Conservation (phyloP, 2,888 invertebrate species). For the Cephus rjabovi region DNA sequence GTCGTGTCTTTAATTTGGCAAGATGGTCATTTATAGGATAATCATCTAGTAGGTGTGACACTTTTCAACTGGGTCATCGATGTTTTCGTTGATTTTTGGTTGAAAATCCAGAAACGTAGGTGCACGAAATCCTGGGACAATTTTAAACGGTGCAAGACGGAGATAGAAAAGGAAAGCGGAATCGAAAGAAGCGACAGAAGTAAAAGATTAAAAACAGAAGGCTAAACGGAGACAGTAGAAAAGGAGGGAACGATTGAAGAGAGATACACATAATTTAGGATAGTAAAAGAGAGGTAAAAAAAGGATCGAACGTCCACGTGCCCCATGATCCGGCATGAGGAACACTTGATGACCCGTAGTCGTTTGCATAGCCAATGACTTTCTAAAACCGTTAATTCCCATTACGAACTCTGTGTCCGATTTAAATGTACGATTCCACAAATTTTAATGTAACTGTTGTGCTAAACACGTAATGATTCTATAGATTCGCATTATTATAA, state of each 20-base stretch:
- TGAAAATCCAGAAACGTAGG: not conserved
- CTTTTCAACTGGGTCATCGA: not conserved
- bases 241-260: not conserved
- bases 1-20: not conserved
- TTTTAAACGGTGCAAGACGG: not conserved
- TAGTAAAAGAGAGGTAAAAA: not conserved
- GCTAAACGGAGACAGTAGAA: not conserved
- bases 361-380: constrained; percentile 29
- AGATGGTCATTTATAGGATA: not conserved
- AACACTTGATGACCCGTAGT: constrained; percentile 2
- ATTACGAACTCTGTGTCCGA: constrained; percentile 47
- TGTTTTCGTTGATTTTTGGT: not conserved
- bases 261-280: not conserved
- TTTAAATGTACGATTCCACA: constrained; percentile 29
- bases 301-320: not conserved
- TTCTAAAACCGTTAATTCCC: constrained; percentile 60
- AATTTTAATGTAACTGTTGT: not conserved
- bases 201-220: not conserved
- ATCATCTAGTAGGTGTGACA: not conserved
- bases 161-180: not conserved
- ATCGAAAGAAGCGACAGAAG: not conserved
- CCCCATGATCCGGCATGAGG: not conserved
- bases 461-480: not conserved
- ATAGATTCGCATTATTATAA: not conserved
- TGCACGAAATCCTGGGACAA: not conserved